Percentiles rank a stretch among this genome's conserved stretches.
These are phyloP conservation scores for Apamea epomidion DNA, from an alignment of 2,888 invertebrate genomes.

Conservation along the genomic window DNA sequence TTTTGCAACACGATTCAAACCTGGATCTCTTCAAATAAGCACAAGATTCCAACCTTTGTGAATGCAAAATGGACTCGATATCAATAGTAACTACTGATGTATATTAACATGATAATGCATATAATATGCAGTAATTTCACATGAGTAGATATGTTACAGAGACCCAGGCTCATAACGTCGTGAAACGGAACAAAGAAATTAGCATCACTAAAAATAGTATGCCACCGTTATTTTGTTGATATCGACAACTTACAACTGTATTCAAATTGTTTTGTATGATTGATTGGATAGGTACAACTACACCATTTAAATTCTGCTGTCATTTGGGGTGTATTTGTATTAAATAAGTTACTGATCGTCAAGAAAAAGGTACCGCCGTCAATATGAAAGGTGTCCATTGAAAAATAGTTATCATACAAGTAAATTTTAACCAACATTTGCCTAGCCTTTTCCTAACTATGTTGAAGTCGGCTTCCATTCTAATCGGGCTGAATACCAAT, in stretches of 20 bases:
- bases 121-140: constrained; percentile 15
- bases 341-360: background rate
- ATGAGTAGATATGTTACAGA: constrained; percentile 25
- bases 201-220: background rate
- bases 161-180: background rate
- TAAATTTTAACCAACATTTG: no score
- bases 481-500: no score
- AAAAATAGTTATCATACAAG: background rate
- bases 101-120: constrained; percentile 52
- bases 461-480: no score
- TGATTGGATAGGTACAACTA: no score
- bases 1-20: constrained; percentile 35
- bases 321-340: background rate
- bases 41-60: constrained; percentile 40
- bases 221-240: background rate
- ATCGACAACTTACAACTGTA: no score
- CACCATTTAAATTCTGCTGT: no score
- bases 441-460: no score
- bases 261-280: no score
- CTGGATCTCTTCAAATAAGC: constrained; percentile 20
- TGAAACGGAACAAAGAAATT: background rate
- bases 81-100: constrained; percentile 24
- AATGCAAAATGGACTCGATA: constrained; percentile 42
- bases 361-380: background rate
- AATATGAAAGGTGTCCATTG: background rate